Conservation (phyloP, 2,797 vertebrate genomes). For the Nasua narica region DNA sequence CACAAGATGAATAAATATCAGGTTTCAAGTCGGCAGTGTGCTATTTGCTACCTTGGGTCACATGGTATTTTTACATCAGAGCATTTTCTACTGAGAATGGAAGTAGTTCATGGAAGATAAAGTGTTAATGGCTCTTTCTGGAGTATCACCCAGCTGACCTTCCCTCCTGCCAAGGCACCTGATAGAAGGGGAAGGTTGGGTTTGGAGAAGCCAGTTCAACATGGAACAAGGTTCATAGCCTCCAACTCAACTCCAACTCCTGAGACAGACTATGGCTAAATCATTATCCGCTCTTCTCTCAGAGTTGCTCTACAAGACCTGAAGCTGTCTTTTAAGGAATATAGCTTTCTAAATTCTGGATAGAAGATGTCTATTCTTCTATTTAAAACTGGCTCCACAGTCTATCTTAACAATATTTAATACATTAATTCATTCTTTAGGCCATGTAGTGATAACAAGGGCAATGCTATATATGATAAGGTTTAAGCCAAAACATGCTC, state of each 20-base stretch:
- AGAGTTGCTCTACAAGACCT: background rate
- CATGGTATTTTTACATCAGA: background rate
- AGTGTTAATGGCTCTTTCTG: background rate
- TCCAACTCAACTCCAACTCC: background rate
- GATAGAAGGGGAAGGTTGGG: background rate
- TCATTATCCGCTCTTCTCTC: background rate
- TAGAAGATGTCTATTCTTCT: background rate
- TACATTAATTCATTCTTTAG: background rate
- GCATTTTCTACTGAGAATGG: background rate
- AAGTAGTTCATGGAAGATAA: background rate
- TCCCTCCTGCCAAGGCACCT: background rate
- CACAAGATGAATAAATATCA: background rate
- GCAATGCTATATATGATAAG: background rate
- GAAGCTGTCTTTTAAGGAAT: background rate
- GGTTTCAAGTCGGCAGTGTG: background rate
- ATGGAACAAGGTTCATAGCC: rapidly evolving
- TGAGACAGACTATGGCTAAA: background rate
- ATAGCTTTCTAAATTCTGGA: background rate
- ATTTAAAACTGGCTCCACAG: background rate
- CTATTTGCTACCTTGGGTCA: background rate
- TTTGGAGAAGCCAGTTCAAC: background rate
- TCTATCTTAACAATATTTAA: background rate
- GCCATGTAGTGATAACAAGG: background rate
- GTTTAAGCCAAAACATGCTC: background rate
- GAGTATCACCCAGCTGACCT: background rate